Percentiles rank a stretch among this genome's conserved stretches.
phyloP scores from a whole-genome alignment of 2,113 vertebrate species.

The Alethe castanea region DNA sequence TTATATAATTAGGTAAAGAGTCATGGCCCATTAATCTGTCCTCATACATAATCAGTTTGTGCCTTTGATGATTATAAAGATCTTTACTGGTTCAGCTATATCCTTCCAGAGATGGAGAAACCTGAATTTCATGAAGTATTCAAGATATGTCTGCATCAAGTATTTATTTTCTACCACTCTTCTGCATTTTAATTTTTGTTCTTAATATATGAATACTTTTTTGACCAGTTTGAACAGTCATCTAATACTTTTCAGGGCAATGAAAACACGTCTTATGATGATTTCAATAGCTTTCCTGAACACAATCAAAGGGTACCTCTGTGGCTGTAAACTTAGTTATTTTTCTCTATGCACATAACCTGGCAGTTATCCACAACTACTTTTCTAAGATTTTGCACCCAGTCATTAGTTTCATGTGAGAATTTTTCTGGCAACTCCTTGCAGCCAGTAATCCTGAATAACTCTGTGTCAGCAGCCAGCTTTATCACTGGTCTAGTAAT shows the following conservation, averaged over 20 bases:
- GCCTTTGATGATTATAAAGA: not conserved
- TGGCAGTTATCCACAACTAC: not conserved
- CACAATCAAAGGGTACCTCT: not conserved
- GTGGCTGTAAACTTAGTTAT: not conserved
- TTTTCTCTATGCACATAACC: not conserved
- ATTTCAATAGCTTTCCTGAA: not conserved
- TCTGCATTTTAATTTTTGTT: not conserved
- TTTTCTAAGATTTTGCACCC: not conserved
- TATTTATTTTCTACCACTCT: not conserved
- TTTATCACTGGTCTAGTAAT: not conserved
- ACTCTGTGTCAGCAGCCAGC: not conserved
- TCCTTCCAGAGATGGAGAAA: not conserved
- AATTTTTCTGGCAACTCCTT: not conserved
- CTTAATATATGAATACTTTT: not conserved
- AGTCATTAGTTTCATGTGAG: not conserved
- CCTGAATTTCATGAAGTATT: not conserved
- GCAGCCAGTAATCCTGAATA: not conserved
- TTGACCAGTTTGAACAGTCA: not conserved
- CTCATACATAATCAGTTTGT: not conserved
- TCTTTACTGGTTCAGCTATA: not conserved
- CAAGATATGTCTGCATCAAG: not conserved
- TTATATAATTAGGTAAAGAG: not conserved
- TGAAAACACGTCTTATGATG: not conserved
- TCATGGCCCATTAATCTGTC: not conserved
- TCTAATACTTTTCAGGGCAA: not conserved